A percentile compares a stretch with the other conserved stretches of the same genome.
phyloP scores from a whole-genome alignment of 2,113 vertebrate species.

The Plotosus lineatus region DNA sequence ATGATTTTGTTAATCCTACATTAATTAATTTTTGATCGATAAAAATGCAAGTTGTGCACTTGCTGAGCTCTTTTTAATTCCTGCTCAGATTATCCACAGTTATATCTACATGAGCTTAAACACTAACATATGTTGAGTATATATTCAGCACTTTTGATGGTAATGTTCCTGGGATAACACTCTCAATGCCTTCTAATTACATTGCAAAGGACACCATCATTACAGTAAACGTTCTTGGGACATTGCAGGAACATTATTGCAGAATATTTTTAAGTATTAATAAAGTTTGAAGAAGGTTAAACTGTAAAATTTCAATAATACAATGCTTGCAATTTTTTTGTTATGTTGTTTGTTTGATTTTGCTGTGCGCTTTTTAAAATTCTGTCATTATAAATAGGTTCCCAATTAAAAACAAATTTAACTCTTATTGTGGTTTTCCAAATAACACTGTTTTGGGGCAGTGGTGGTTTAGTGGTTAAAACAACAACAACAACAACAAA shows the following conservation, averaged over 20 bases:
- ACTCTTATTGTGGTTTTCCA: no score
- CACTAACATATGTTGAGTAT: neutral
- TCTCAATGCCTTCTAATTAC: neutral
- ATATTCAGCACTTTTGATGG: neutral
- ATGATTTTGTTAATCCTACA: constrained; percentile 7
- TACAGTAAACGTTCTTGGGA: neutral
- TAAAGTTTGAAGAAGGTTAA: neutral
- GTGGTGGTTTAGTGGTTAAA: no score
- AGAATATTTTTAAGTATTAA: neutral
- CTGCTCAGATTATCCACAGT: neutral
- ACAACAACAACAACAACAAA: no score
- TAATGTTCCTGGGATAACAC: neutral
- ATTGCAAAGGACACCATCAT: neutral
- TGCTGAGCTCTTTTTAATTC: neutral
- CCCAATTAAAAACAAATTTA: no score
- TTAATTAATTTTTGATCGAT: neutral
- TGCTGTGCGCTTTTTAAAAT: no score
- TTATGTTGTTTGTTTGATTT: no score
- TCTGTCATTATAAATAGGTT: no score
- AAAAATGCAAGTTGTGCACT: neutral
- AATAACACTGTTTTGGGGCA: no score
- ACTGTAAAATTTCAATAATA: neutral
- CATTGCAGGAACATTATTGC: neutral
- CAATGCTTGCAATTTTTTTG: neutral
- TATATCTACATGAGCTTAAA: neutral